Evolutionary conservation across 2,888 invertebrate genomes (phyloP).

Genomic region (Terebella lapidaria): DNA sequence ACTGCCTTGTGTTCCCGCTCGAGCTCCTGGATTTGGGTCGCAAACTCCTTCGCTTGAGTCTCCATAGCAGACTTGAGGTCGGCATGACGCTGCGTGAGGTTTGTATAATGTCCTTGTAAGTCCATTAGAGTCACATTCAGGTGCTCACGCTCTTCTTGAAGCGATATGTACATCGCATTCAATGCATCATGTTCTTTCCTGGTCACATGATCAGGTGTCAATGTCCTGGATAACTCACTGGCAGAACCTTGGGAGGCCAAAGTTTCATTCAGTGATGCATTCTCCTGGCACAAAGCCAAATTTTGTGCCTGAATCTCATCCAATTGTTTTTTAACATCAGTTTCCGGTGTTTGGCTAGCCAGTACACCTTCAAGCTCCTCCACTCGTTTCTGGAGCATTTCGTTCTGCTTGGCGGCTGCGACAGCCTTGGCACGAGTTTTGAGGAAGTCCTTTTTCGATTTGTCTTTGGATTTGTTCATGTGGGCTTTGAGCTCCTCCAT

Average conservation of each 20-base stretch:
- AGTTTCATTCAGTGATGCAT: no score
- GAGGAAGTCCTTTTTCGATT: slow-evolving; percentile 7
- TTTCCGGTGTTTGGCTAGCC: no score
- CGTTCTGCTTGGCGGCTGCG: not conserved
- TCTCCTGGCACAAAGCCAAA: no score
- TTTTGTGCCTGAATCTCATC: no score
- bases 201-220: no score
- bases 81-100: not conserved
- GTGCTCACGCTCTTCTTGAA: not conserved
- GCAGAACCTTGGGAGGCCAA: no score
- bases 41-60: not conserved
- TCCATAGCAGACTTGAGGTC: not conserved
- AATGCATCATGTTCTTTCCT: no score
- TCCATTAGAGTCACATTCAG: not conserved
- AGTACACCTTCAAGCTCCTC: not conserved
- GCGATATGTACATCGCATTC: not conserved
- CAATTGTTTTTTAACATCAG: no score
- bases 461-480: not conserved
- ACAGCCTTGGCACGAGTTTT: slow-evolving; percentile 10
- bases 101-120: not conserved
- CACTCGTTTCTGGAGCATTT: not conserved
- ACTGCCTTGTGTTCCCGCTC: not conserved
- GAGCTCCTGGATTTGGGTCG: not conserved
- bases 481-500: not conserved
- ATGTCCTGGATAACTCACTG: no score